Conservation (phyloP, 2,113 vertebrate genomes). For the Casuarius casuarius region DNA sequence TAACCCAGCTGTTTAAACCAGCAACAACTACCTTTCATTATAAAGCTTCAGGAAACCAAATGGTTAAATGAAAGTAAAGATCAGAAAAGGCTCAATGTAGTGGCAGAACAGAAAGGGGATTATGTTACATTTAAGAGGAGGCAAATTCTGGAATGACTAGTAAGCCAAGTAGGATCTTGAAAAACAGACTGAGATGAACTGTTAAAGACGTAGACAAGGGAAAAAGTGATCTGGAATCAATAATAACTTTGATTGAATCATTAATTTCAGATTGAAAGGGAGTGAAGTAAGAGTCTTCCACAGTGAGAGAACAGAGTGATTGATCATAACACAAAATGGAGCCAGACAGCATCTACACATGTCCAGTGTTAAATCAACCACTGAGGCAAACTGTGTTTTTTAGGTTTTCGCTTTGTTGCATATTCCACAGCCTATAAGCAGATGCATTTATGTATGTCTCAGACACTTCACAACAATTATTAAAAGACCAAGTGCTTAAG, state of each 20-base stretch:
- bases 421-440: neutral
- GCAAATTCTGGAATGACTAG: neutral
- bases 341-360: neutral
- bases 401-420: neutral
- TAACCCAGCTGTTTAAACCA: neutral
- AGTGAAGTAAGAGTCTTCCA: neutral
- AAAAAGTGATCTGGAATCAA: neutral
- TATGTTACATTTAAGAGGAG: neutral
- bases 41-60: neutral
- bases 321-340: neutral
- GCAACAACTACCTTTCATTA: neutral
- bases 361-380: neutral
- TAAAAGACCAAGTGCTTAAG: neutral
- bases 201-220: neutral
- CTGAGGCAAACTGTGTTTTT: neutral
- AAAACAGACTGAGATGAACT: neutral
- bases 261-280: neutral
- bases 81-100: neutral
- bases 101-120: neutral
- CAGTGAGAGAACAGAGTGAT: neutral
- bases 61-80: neutral
- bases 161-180: neutral
- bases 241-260: neutral
- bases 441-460: neutral
- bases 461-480: neutral